Percentiles rank a stretch among this genome's conserved stretches.
These are phyloP conservation scores for Carassius carassius DNA, from an alignment of 2,113 vertebrate species.

Conservation along the genomic window DNA sequence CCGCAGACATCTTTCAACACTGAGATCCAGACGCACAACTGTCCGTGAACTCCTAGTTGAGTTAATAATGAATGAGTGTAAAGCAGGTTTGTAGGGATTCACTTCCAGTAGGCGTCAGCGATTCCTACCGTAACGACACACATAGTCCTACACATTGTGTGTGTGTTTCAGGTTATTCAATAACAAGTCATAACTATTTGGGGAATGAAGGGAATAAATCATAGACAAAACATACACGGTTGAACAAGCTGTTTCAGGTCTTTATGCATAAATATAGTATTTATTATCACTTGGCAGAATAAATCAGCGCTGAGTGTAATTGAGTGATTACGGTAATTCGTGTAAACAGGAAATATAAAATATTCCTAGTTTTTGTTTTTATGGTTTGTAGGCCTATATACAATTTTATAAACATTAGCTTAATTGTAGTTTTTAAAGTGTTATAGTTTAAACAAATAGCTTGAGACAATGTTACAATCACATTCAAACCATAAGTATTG, in stretches of 20 bases:
- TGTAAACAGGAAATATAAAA: background rate
- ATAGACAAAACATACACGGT: background rate
- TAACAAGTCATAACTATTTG: background rate
- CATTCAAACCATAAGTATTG: background rate
- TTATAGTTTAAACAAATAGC: background rate
- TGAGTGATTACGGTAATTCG: slow-evolving; percentile 7
- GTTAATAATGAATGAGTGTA: background rate
- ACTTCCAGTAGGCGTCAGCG: background rate
- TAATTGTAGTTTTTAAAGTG: background rate
- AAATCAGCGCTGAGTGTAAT: background rate
- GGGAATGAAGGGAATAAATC: too few species aligned
- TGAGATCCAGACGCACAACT: background rate
- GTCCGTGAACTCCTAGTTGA: background rate
- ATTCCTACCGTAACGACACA: background rate
- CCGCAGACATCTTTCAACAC: slow-evolving; percentile 31
- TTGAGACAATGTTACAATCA: too few species aligned
- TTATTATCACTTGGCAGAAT: too few species aligned
- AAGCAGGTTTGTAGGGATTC: background rate
- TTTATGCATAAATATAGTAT: background rate
- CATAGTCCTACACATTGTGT: background rate
- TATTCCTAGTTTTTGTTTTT: background rate
- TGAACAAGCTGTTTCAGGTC: background rate
- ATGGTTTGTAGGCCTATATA: background rate
- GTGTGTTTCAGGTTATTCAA: too few species aligned
- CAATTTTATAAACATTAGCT: background rate